Evolutionary conservation across 1,140 invertebrate genomes (phyloP).

Genomic region (Drosophila nebulosa): DNA sequence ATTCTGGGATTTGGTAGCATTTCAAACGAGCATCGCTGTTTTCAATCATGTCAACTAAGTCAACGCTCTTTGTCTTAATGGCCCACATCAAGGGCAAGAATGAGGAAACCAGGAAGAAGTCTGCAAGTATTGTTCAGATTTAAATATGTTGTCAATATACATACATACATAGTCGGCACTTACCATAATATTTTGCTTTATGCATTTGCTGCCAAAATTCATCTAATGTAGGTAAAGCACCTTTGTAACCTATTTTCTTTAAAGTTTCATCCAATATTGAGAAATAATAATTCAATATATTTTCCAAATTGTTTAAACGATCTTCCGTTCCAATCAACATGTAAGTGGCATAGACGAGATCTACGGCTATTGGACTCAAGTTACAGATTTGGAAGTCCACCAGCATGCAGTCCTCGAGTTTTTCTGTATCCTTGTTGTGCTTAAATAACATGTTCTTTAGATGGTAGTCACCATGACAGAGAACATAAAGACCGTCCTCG

Average conservation of each 20-base stretch:
- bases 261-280: constrained; percentile 12
- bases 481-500: constrained; percentile 12
- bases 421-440: constrained; percentile 8
- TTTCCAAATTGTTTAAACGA: constrained; percentile 15
- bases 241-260: constrained; percentile 34
- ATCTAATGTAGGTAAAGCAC: constrained; percentile 22
- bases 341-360: constrained; percentile 43
- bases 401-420: constrained; percentile 40
- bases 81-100: constrained; percentile 30
- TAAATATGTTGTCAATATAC: too few relatives aligned
- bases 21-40: constrained; percentile 10
- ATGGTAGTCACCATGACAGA: constrained; percentile 56
- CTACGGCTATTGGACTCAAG: constrained; percentile 32
- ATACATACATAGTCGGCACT: too few relatives aligned
- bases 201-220: constrained; percentile 35
- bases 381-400: constrained; percentile 55
- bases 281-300: constrained; percentile 34
- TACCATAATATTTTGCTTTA: neutral
- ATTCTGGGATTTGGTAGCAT: constrained; percentile 6
- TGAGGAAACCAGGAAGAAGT: constrained; percentile 34
- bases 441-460: constrained; percentile 60
- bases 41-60: constrained; percentile 13
- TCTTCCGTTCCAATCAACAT: constrained; percentile 35
- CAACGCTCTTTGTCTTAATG: neutral
- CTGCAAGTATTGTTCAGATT: constrained; percentile 7